Conservation (phyloP, 2,888 invertebrate genomes). For the Hyalella azteca region DNA sequence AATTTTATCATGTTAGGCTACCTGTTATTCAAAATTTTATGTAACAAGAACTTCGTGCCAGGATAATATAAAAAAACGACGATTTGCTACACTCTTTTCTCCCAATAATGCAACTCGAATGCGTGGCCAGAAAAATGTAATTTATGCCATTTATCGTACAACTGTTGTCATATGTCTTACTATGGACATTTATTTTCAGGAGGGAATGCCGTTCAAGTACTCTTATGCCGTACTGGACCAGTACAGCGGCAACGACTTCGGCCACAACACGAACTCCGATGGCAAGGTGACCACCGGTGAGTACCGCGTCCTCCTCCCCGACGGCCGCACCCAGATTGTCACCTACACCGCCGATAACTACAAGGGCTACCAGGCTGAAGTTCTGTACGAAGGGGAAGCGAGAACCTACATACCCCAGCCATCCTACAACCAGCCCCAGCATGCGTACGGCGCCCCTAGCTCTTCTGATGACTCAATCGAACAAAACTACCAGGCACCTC, state of each 20-base stretch:
- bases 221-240: conserved; percentile 23
- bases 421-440: conserved; percentile 37
- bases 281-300: conserved; percentile 32
- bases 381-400: conserved; percentile 38
- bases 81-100: too few species aligned
- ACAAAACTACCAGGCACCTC: background rate
- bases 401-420: conserved; percentile 18
- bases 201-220: conserved; percentile 40
- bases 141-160: too few species aligned
- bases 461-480: background rate
- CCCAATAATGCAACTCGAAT: too few species aligned
- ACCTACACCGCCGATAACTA: conserved; percentile 33
- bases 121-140: too few species aligned
- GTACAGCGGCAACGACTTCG: conserved; percentile 38
- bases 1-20: too few species aligned
- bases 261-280: conserved; percentile 38
- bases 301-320: conserved; percentile 16
- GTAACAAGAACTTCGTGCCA: too few species aligned
- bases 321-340: conserved; percentile 37
- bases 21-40: too few species aligned
- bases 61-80: too few species aligned
- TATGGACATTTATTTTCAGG: too few species aligned
- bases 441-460: background rate
- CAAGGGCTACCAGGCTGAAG: conserved; percentile 34
- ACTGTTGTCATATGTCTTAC: too few species aligned